Percentiles rank a stretch among this genome's conserved stretches.
Conservation (phyloP, 2,113 vertebrate genomes). For the Sakesphorus luctuosus region DNA sequence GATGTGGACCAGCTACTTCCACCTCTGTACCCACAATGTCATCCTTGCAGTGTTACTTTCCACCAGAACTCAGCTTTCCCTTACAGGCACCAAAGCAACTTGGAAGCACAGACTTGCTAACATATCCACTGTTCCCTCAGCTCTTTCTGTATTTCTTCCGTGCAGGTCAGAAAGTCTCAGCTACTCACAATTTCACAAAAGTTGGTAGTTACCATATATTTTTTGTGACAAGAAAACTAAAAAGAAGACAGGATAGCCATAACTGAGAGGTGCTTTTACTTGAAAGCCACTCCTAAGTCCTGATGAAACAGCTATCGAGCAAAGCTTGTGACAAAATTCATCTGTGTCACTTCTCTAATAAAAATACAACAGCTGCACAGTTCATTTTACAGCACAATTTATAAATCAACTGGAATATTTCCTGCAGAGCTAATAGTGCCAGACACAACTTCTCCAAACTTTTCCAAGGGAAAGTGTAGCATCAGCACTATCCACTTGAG, state of each 20-base stretch:
- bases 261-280: neutral
- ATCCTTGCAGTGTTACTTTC: neutral
- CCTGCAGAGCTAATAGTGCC: neutral
- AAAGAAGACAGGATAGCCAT: constrained; percentile 30
- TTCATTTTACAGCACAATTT: constrained; percentile 33
- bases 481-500: neutral
- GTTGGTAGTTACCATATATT: neutral
- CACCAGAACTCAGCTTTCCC: neutral
- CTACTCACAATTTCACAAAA: neutral
- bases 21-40: neutral
- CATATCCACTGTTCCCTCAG: neutral
- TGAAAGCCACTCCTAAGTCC: neutral
- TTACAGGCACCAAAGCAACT: neutral
- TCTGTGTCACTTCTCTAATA: constrained; percentile 44
- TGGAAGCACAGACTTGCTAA: neutral
- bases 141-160: neutral
- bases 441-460: constrained; percentile 24
- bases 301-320: constrained; percentile 5
- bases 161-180: neutral
- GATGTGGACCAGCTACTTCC: neutral
- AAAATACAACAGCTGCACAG: constrained; percentile 36
- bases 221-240: constrained; percentile 19
- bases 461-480: neutral
- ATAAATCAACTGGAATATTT: neutral
- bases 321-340: neutral